Conservation (phyloP, 2,113 vertebrate species). For the Scytalopus superciliaris region DNA sequence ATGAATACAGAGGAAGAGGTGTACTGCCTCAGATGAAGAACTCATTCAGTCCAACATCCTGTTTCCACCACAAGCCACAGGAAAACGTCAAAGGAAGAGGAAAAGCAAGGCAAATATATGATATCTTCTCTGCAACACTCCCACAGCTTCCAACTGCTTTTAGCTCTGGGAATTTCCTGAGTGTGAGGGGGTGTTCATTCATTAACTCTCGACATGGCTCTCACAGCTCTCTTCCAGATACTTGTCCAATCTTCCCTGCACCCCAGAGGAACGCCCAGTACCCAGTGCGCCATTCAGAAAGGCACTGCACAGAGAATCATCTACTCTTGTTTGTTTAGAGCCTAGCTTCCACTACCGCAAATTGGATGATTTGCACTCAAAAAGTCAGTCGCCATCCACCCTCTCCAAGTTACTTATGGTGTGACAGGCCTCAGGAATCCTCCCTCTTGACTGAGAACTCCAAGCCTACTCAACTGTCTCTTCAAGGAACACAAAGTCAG, state of each 20-base stretch:
- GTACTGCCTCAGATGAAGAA: not conserved
- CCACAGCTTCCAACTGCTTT: not conserved
- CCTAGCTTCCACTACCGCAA: not conserved
- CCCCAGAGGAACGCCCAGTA: not conserved
- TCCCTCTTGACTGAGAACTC: not conserved
- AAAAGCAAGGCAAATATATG: not conserved
- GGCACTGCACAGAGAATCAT: not conserved
- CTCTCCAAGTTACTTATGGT: not conserved
- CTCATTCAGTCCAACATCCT: not conserved
- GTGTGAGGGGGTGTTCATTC: not conserved
- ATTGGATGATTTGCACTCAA: not conserved
- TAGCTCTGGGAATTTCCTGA: slow-evolving; percentile 2
- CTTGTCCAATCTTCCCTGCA: not conserved
- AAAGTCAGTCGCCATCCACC: not conserved
- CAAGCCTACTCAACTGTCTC: not conserved
- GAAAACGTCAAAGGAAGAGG: not conserved
- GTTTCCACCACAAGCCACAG: not conserved
- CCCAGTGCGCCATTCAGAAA: not conserved
- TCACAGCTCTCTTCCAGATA: not conserved
- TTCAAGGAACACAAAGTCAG: not conserved
- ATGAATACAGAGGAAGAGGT: not conserved
- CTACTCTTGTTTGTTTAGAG: not conserved
- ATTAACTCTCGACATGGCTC: not conserved
- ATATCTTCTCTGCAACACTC: not conserved
- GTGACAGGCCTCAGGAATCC: not conserved